Percentiles rank a stretch among this genome's conserved stretches.
Evolutionary conservation across 2,113 vertebrate species (phyloP).

Genomic region (Rissa tridactyla): DNA sequence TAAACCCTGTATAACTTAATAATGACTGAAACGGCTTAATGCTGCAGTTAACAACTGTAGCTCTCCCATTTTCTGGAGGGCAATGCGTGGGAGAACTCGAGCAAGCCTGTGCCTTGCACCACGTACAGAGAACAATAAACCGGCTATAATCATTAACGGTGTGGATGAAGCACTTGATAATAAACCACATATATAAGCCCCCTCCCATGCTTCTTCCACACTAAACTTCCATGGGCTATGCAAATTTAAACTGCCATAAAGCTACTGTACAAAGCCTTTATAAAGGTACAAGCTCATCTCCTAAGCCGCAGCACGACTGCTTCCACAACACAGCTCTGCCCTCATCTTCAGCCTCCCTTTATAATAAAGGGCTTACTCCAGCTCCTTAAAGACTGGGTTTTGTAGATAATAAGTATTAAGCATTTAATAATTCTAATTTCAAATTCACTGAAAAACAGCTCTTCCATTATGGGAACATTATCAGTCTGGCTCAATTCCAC

Average conservation of each 20-base stretch:
- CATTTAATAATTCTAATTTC: conserved; percentile 23
- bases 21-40: not conserved
- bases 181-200: not conserved
- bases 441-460: not conserved
- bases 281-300: not conserved
- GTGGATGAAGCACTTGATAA: not conserved
- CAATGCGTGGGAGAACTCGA: accelerated
- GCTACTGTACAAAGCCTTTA: not conserved
- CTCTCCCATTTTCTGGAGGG: not conserved
- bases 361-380: not conserved
- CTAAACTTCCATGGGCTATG: not conserved
- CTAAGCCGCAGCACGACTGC: not conserved
- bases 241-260: not conserved
- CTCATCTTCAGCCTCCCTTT: not conserved
- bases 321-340: not conserved
- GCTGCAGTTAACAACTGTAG: not conserved
- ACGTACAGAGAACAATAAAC: not conserved
- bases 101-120: not conserved
- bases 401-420: not conserved
- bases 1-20: not conserved
- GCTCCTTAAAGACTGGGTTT: not conserved
- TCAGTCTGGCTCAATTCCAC: not conserved
- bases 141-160: not conserved
- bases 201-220: not conserved
- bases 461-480: not conserved